Evolutionary conservation across 2,797 vertebrate species (phyloP).

Genomic region (Muscicapa striata): DNA sequence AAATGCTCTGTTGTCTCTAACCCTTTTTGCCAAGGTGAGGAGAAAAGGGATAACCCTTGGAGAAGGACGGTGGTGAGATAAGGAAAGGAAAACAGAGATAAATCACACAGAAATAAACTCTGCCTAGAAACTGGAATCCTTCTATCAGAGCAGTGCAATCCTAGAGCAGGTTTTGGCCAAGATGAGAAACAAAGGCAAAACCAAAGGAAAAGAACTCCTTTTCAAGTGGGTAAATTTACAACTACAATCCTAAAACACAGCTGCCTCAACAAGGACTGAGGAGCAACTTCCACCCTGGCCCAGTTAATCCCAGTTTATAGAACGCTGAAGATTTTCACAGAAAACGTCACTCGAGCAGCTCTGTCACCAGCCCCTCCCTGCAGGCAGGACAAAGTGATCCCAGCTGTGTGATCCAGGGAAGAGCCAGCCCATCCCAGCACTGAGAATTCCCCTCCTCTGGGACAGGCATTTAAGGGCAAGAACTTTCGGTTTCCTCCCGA

Average conservation of each 20-base stretch:
- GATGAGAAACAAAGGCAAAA: neutral
- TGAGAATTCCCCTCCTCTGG: neutral
- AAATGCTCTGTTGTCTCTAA: neutral
- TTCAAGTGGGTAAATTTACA: neutral
- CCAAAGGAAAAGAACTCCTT: neutral
- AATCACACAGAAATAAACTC: neutral
- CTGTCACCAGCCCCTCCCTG: conserved; percentile 36
- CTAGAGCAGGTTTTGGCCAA: neutral
- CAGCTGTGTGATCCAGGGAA: conserved; percentile 7
- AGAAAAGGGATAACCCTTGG: neutral
- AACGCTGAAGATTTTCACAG: conserved; percentile 35
- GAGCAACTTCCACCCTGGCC: neutral
- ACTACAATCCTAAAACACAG: neutral
- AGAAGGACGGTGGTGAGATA: neutral
- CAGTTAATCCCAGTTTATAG: conserved; percentile 23
- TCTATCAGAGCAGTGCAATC: neutral
- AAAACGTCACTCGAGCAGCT: conserved; percentile 29
- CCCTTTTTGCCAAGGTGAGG: neutral
- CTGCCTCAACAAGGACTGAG: neutral
- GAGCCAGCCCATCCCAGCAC: neutral
- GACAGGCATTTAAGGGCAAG: conserved; percentile 6
- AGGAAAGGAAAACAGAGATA: neutral
- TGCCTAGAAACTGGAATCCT: neutral
- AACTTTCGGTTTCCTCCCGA: neutral
- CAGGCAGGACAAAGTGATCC: conserved; percentile 21